Conservation (phyloP, 2,113 vertebrate genomes). For the Pteronura brasiliensis region DNA sequence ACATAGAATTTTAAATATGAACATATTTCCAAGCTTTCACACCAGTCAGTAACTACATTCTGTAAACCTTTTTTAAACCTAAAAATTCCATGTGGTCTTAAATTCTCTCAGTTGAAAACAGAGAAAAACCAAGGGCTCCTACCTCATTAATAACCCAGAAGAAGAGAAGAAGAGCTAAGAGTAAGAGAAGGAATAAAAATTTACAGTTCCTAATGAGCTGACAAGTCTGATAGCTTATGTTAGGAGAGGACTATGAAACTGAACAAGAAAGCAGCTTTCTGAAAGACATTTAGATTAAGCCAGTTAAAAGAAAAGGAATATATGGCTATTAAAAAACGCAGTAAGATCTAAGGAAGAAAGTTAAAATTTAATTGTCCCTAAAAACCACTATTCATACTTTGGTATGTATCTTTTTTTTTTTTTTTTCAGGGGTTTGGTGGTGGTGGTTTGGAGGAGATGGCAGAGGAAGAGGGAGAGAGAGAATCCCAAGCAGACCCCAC, state of each 20-base stretch:
- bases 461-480: background rate
- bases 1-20: background rate
- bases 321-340: background rate
- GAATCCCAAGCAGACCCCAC: background rate
- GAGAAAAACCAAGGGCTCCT: background rate
- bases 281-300: background rate
- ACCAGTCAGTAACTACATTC: background rate
- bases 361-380: background rate
- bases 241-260: background rate
- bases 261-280: background rate
- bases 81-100: background rate
- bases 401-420: background rate
- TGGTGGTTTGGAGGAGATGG: background rate
- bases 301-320: conserved; percentile 20
- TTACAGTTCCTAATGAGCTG: background rate
- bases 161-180: background rate
- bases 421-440: background rate
- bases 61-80: background rate
- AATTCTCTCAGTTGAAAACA: conserved; percentile 4
- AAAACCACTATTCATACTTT: background rate
- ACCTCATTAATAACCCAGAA: background rate
- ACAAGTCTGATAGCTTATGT: background rate
- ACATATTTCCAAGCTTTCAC: conserved; percentile 1
- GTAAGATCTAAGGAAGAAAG: conserved; percentile 2
- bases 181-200: conserved; percentile 4